Evolutionary conservation across 2,797 vertebrate species (phyloP).

Genomic region (Onychomys leucogaster): DNA sequence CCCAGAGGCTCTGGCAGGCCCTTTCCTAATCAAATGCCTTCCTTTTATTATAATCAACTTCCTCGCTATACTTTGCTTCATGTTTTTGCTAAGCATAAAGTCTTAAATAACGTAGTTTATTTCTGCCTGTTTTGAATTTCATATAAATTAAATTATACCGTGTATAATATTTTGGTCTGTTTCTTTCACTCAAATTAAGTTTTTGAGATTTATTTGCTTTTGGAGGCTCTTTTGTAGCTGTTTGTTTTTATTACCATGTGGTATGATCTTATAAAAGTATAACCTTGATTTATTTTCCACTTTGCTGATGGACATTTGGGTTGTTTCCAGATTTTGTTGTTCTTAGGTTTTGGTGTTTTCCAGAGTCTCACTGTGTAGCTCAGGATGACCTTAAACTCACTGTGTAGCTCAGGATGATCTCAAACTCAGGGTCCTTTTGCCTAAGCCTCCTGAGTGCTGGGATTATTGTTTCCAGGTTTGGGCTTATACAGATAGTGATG

Average conservation of each 20-base stretch:
- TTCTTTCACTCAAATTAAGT: constrained; percentile 20
- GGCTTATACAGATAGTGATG: neutral
- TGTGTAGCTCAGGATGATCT: neutral
- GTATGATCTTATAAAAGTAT: neutral
- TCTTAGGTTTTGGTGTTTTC: neutral
- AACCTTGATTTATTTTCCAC: neutral
- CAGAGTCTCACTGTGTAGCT: neutral
- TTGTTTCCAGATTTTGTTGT: neutral
- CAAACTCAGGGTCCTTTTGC: neutral
- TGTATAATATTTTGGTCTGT: neutral
- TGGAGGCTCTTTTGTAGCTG: neutral
- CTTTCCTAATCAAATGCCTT: neutral
- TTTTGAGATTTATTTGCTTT: constrained; percentile 33
- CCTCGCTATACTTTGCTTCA: constrained; percentile 6
- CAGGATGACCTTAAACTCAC: neutral
- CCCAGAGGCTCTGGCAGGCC: neutral
- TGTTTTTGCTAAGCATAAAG: constrained; percentile 15
- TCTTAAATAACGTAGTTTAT: constrained; percentile 38
- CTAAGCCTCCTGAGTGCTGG: neutral
- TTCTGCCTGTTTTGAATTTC: constrained; percentile 57
- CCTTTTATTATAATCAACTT: constrained; percentile 15
- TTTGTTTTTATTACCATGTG: constrained; percentile 1
- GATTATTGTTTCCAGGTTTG: neutral
- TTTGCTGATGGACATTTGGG: neutral
- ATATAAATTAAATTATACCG: neutral